Evolutionary conservation across 2,113 vertebrate genomes (phyloP).

Genomic region (Neopipo cinnamomea): DNA sequence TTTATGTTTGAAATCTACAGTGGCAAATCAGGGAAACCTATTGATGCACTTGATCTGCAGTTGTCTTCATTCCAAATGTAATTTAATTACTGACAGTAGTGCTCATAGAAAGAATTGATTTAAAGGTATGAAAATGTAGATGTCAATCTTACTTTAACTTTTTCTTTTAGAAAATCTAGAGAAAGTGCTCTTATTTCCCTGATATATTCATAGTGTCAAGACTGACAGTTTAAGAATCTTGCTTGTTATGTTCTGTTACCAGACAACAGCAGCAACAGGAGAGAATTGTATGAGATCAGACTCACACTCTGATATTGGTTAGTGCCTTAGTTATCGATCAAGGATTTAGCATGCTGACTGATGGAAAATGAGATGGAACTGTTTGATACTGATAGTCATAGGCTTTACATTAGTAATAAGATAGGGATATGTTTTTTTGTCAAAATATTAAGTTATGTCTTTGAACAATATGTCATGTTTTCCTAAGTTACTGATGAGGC

Average conservation of each 20-base stretch:
- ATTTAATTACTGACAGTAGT: background rate
- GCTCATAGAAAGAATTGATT: background rate
- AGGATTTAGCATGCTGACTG: conserved; percentile 18
- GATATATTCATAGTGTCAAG: background rate
- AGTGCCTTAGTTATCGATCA: conserved; percentile 43
- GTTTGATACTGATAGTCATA: conserved; percentile 37
- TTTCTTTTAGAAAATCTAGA: background rate
- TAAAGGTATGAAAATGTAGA: background rate
- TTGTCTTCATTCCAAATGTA: background rate
- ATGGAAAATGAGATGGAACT: conserved; percentile 49
- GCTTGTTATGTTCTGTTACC: background rate
- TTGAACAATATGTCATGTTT: background rate
- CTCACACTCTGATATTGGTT: conserved; percentile 39
- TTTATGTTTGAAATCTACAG: background rate
- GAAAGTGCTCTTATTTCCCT: background rate
- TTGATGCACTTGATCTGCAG: background rate
- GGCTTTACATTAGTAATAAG: conserved; percentile 17
- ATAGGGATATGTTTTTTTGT: background rate
- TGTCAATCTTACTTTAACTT: background rate
- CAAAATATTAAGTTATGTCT: background rate
- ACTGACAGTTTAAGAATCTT: background rate
- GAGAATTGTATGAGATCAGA: conserved; percentile 2
- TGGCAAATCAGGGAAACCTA: background rate
- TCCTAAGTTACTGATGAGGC: background rate
- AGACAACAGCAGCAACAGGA: background rate